phyloP scores from a whole-genome alignment of 1,140 invertebrate species.

The Leptoteleia sp. region DNA sequence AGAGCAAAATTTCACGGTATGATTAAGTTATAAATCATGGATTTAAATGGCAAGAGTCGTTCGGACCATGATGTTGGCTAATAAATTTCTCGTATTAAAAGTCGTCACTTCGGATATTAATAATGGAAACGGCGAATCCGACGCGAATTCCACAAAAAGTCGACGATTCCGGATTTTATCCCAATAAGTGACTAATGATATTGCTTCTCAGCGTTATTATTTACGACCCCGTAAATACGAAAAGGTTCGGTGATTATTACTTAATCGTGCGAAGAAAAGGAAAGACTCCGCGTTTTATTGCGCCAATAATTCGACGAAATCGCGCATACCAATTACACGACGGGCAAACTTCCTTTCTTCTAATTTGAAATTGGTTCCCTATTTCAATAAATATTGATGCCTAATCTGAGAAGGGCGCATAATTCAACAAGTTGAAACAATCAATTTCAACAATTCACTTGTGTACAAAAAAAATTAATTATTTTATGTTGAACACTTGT shows the following conservation, averaged over 20 bases:
- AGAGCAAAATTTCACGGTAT: too few species aligned
- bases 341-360: too few species aligned
- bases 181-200: slow-evolving; percentile 19
- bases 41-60: too few species aligned
- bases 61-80: too few species aligned
- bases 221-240: neutral
- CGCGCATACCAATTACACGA: slow-evolving; percentile 20
- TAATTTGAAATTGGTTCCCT: too few species aligned
- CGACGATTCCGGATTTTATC: slow-evolving; percentile 18
- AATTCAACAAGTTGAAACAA: too few species aligned
- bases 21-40: too few species aligned
- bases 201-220: slow-evolving; percentile 25
- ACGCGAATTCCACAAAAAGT: slow-evolving; percentile 19
- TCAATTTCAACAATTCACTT: too few species aligned
- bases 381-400: too few species aligned
- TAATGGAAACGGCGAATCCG: slow-evolving; percentile 26
- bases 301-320: slow-evolving; percentile 7
- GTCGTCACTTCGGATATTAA: slow-evolving; percentile 46
- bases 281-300: slow-evolving; percentile 10
- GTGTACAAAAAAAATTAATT: neutral
- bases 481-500: too few species aligned
- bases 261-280: neutral
- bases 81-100: slow-evolving; percentile 51
- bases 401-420: too few species aligned
- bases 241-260: slow-evolving; percentile 23